Evolutionary conservation across 2,888 invertebrate genomes (phyloP).

Genomic region (Eueremaeus valkanovi): DNA sequence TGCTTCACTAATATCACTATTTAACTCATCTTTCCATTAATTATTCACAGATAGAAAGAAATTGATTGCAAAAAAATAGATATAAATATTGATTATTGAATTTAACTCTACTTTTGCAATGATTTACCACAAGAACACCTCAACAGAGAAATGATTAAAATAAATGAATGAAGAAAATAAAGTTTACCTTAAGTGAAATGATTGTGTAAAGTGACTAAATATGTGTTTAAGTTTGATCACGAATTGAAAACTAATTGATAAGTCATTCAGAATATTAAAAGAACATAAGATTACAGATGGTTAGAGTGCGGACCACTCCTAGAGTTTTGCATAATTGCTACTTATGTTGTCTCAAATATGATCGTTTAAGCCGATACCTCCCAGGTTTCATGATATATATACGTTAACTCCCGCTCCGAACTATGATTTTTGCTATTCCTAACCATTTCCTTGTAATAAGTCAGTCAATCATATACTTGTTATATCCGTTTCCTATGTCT

Average conservation of each 20-base stretch:
- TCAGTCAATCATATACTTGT: neutral
- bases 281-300: constrained; percentile 20
- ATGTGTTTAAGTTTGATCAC: constrained; percentile 14
- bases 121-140: neutral
- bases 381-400: too few relatives aligned
- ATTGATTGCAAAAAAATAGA: too few relatives aligned
- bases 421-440: neutral
- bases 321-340: constrained; percentile 24
- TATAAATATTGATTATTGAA: neutral
- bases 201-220: neutral
- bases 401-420: neutral
- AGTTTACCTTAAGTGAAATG: neutral
- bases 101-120: neutral
- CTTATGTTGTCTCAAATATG: constrained; percentile 28
- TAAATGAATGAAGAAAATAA: neutral
- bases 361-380: constrained; percentile 7
- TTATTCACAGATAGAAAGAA: too few relatives aligned
- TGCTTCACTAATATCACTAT: neutral
- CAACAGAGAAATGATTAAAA: too few relatives aligned
- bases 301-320: constrained; percentile 23
- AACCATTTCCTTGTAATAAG: neutral
- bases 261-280: constrained; percentile 17
- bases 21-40: neutral
- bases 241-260: constrained; percentile 7
- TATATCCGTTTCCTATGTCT: constrained; percentile 3